A percentile compares a stretch with the other conserved stretches of the same genome.
Evolutionary conservation across 2,888 invertebrate genomes (phyloP).

Genomic region (Thymelicus lineola): DNA sequence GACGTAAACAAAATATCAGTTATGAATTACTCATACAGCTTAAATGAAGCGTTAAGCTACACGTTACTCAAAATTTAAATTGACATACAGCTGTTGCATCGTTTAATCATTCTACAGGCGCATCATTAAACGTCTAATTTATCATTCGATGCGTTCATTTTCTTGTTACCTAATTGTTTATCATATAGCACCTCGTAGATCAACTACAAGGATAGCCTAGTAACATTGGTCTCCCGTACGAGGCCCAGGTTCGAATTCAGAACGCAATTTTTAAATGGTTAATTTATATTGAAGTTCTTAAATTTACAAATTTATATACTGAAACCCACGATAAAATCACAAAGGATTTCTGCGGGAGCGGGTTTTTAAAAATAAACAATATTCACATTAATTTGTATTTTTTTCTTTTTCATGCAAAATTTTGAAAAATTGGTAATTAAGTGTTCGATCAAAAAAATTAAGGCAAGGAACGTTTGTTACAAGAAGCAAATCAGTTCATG

Average conservation of each 20-base stretch:
- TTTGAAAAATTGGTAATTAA: too few species aligned
- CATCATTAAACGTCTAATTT: constrained; percentile 22
- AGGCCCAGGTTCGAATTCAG: neutral
- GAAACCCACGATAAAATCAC: too few species aligned
- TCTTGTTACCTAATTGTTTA: constrained; percentile 6
- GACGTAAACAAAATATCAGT: constrained; percentile 17
- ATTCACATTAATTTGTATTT: too few species aligned
- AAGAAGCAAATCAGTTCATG: too few species aligned
- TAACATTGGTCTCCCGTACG: neutral
- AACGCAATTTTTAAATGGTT: too few species aligned
- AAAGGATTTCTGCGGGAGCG: too few species aligned
- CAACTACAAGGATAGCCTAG: neutral
- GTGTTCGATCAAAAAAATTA: too few species aligned
- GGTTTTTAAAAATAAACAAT: too few species aligned
- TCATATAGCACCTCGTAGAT: neutral
- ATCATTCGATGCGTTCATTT: constrained; percentile 15
- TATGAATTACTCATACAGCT: constrained; percentile 8
- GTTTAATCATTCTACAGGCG: constrained; percentile 22
- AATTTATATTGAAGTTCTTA: too few species aligned
- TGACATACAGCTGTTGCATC: constrained; percentile 27
- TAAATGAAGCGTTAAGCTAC: constrained; percentile 14
- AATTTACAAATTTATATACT: too few species aligned
- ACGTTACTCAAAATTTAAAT: constrained; percentile 16
- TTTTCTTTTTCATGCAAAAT: too few species aligned
- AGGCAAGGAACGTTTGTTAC: too few species aligned